phyloP scores from a whole-genome alignment of 2,113 vertebrate genomes.

The Amphiprion ocellaris region DNA sequence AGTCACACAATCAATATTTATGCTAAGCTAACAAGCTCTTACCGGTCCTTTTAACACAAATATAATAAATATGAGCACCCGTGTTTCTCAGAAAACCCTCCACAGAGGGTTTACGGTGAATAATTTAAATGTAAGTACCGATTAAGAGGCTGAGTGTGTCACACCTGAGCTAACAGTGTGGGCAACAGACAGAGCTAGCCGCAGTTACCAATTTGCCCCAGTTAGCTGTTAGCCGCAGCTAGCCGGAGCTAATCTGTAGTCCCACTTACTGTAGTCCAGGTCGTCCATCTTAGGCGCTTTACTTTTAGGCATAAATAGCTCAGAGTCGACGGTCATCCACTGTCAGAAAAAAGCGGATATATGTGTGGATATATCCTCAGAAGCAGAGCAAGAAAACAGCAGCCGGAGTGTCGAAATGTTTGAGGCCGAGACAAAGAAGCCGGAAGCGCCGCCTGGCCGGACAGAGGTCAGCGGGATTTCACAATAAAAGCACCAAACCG shows the following conservation, averaged over 20 bases:
- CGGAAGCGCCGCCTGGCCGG: slow-evolving; percentile 71
- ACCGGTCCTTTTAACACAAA: not conserved
- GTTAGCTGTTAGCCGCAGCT: slow-evolving; percentile 48
- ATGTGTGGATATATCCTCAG: slow-evolving; percentile 84
- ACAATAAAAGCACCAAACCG: slow-evolving; percentile 32
- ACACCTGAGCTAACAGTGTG: slow-evolving; percentile 34
- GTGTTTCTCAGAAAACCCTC: not conserved
- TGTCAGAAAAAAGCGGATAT: slow-evolving; percentile 82
- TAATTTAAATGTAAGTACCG: too few species aligned
- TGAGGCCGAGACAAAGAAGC: slow-evolving; percentile 85
- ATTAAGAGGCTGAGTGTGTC: not conserved
- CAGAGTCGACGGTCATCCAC: slow-evolving; percentile 89
- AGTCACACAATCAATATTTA: slow-evolving; percentile 43
- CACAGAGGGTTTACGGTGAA: accelerated
- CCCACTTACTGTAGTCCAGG: slow-evolving; percentile 88
- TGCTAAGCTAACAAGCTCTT: not conserved
- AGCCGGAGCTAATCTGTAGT: slow-evolving; percentile 37
- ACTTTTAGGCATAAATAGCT: slow-evolving; percentile 89
- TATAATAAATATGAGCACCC: not conserved
- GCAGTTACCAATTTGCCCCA: slow-evolving; percentile 13
- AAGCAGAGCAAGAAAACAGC: slow-evolving; percentile 70
- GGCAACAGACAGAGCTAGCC: slow-evolving; percentile 35
- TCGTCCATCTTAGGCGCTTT: slow-evolving; percentile 90
- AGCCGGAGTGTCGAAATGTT: slow-evolving; percentile 62
- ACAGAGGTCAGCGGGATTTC: slow-evolving; percentile 58